Base-by-base conservation (phyloP, 2,888 invertebrate species). In the Lumbricus terrestris region DNA sequence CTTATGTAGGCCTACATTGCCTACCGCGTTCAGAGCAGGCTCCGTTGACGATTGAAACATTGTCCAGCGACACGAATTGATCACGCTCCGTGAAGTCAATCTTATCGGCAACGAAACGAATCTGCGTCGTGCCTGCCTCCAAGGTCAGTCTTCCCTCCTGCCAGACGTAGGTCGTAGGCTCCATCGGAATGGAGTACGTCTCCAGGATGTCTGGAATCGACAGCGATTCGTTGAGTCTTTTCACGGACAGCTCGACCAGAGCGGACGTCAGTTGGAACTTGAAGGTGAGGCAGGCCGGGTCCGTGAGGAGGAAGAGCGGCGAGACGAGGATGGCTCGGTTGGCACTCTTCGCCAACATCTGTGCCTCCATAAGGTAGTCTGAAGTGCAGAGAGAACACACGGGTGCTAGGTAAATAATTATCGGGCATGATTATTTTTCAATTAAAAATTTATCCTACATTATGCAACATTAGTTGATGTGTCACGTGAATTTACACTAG, bases 21-120 rank as follows among this genome's bases (percentile, higher is more conserved):
- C n/a, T 34, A 90, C 90, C 34, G 2, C 34, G 69, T 0, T 37
- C 13, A 18, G 35, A 5, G 37, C 90, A 90, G 2, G 54, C 16
- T 5, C 90, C 90, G 0, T 16, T 38, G 18, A 29, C 37, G 89
- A 90, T 88, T n/a, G 88, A 54, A 37, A 90, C 54, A 85, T 90
- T 88, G 37, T 88, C 42, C 42, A 90, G 82, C 13, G 85, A 89
- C 3, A 88, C 90, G 23, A 33, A 54, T 23, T 82, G 83, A 88
- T 89, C 40, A 5, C 29, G 29, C n/a, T 20, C 35, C 20, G 90
- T 90, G 83, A 47, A 38, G 40, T 90, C 90, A 4, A 85, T 83
- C 40, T 47, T 89, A 16, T 42, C 89, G 38, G 88, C 90, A 0
- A 69, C 42, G 42, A 90, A 88, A 1, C 33, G 40, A 34, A 90